Conservation (phyloP, 2,888 invertebrate genomes). For the Nyleta sp. region DNA sequence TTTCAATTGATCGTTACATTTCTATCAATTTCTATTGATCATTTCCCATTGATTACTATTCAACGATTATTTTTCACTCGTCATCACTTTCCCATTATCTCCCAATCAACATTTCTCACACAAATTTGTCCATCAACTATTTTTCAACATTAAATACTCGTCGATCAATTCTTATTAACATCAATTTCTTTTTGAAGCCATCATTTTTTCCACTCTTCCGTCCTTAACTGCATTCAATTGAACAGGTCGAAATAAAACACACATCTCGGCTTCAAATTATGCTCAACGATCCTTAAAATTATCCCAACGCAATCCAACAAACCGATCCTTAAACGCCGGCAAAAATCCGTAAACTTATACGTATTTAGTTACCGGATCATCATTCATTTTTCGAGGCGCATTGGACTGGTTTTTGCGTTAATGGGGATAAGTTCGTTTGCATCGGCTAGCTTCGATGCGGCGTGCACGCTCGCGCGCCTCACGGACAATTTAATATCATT, state of each 20-base stretch:
- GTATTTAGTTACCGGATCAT: constrained; percentile 56
- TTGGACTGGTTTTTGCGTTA: constrained; percentile 54
- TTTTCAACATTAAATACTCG: too few relatives aligned
- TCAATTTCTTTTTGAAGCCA: neutral
- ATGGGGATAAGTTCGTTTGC: constrained; percentile 51
- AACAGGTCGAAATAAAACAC: constrained; percentile 39
- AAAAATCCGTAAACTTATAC: constrained; percentile 46
- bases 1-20: too few relatives aligned
- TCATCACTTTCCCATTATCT: too few relatives aligned
- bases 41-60: too few relatives aligned
- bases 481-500: constrained; percentile 65
- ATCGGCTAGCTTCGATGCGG: constrained; percentile 38
- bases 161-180: neutral
- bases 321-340: constrained; percentile 27
- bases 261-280: constrained; percentile 39
- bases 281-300: constrained; percentile 41
- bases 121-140: too few relatives aligned
- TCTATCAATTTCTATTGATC: too few relatives aligned
- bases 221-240: constrained; percentile 28
- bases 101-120: too few relatives aligned
- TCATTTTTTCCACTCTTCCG: neutral
- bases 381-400: constrained; percentile 44
- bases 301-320: constrained; percentile 36
- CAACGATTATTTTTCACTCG: too few relatives aligned
- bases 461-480: constrained; percentile 44